Evolutionary conservation across 2,113 vertebrate genomes (phyloP).

Genomic region (Heloderma charlesbogerti): DNA sequence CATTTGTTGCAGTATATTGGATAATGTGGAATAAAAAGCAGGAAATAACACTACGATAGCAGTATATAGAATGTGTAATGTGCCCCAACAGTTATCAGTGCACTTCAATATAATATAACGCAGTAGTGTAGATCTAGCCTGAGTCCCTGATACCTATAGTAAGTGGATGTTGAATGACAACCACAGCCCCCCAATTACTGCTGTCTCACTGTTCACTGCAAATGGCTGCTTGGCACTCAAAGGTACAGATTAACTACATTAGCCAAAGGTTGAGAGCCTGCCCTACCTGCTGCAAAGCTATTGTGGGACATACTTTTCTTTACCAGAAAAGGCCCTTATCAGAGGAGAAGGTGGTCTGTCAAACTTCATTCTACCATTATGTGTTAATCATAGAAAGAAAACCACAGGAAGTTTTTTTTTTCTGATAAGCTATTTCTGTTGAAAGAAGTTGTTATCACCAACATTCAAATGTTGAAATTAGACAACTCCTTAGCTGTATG

Average conservation of each 20-base stretch:
- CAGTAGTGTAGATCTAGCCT: too few relatives aligned
- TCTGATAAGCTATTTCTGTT: not conserved
- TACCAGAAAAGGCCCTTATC: not conserved
- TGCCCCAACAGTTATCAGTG: too few relatives aligned
- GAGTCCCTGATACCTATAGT: conserved; percentile 46
- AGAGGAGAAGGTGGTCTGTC: not conserved
- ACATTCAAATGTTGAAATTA: conserved; percentile 14
- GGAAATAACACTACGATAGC: too few relatives aligned
- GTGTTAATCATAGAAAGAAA: not conserved
- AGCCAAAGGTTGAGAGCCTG: conserved; percentile 38
- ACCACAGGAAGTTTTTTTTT: not conserved
- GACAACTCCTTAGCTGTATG: not conserved
- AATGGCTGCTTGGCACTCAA: conserved; percentile 2
- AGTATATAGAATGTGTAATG: too few relatives aligned
- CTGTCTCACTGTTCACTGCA: conserved; percentile 51
- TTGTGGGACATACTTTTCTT: not conserved
- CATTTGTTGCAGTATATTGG: too few relatives aligned
- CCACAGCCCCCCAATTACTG: conserved; percentile 50
- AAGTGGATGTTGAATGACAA: conserved; percentile 55
- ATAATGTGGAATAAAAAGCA: too few relatives aligned
- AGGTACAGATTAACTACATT: conserved; percentile 29
- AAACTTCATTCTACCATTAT: conserved; percentile 15
- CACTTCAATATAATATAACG: too few relatives aligned
- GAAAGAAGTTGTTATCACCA: not conserved
- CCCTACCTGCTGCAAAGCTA: conserved; percentile 22